Base-by-base conservation (phyloP, 2,797 vertebrate species). In the Hephaestus fuliginosus region DNA sequence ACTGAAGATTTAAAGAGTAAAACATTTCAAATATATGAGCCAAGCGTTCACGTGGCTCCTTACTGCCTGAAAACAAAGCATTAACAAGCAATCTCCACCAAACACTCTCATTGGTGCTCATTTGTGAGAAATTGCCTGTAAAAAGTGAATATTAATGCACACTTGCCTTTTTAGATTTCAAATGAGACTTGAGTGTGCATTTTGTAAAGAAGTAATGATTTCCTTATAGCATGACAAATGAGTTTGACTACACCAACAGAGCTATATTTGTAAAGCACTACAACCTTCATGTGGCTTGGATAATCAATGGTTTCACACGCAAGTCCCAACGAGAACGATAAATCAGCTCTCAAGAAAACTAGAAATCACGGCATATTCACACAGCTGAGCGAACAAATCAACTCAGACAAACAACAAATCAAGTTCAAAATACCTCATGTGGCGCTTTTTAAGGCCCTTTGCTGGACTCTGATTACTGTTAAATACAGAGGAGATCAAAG, bases 181-280 rank as follows among this genome's bases (percentile, higher is more conserved):
- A 79, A 73, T 78, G 58, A 39, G 71, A 70, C n/a, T 43, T 57
- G 18, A 20, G 39, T 83, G 28, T 60, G 65, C 15, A 41, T 68
- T 86, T 78, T 60, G 60, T 65, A 61, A 78, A 51, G 25, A 65
- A 60, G 28, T 49, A 73, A 66, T 69, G 60, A 80, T 79, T 81
- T 83, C 39, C 64, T 69, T 3, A 3, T 48, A 36, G 56, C 5
- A 1, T 25, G 28, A 20, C 7, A 2, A 70, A 43, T 74, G 30
- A 65, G 36, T 71, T 66, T 51, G 49, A 58, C 62, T 74, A 8
- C 7, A 2, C 25, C 41, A 13, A 15, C 0, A 51, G 17, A 58
- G 13, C 20, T 61, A 0, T 61, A 0, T 74, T 66, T 73, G 33
- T 44, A 20, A 18, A 48, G 44, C 18, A 1, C 4, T n/a, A 62